phyloP scores from a whole-genome alignment of 2,113 vertebrate genomes.

The Cairina moschata region DNA sequence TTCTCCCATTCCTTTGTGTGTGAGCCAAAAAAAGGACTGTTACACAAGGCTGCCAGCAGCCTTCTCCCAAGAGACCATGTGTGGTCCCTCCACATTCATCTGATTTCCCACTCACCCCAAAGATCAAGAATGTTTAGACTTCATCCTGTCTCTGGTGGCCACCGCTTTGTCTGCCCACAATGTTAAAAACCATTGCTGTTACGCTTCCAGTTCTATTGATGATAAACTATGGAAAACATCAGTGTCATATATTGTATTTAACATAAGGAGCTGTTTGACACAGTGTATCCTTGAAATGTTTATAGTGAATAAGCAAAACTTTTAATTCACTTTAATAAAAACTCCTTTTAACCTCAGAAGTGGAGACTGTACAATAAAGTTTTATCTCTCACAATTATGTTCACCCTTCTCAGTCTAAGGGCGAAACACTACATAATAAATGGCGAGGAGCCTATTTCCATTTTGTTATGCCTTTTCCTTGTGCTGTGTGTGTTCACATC shows the following conservation, averaged over 20 bases:
- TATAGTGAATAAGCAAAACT: constrained; percentile 37
- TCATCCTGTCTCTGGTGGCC: constrained; percentile 47
- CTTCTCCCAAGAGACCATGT: constrained; percentile 56
- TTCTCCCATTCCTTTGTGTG: constrained; percentile 26
- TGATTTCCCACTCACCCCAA: constrained; percentile 35
- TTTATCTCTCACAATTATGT: neutral
- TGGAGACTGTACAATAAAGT: neutral
- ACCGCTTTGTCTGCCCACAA: constrained; percentile 21
- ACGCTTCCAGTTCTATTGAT: neutral
- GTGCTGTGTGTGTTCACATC: neutral
- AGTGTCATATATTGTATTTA: constrained; percentile 30
- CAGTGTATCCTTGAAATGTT: constrained; percentile 51
- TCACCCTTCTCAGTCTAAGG: neutral
- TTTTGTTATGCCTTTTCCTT: neutral
- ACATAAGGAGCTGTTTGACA: constrained; percentile 41
- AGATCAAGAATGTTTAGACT: constrained; percentile 59
- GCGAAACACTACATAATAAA: neutral
- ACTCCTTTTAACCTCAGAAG: constrained; percentile 28
- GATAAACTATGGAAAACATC: constrained; percentile 5
- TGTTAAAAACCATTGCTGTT: neutral
- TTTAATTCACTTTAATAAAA: constrained; percentile 39
- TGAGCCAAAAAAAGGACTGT: constrained; percentile 25
- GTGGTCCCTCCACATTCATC: constrained; percentile 31
- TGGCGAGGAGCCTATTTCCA: neutral
- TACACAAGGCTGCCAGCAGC: constrained; percentile 44